Evolutionary conservation across 2,888 invertebrate species (phyloP).

Genomic region (Leptinotarsa rubiginosa): DNA sequence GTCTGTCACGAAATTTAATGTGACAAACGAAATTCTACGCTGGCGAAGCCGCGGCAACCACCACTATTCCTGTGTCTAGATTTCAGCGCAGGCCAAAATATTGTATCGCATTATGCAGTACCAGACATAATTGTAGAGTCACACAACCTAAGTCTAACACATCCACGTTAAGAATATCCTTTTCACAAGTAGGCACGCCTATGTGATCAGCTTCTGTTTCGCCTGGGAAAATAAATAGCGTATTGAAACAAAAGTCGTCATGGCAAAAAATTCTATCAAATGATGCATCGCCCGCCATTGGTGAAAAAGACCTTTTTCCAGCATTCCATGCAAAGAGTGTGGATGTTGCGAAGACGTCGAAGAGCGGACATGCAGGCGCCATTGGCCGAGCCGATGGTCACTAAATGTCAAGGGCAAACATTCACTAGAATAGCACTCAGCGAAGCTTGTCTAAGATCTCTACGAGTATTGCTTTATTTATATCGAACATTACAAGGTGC

Average conservation of each 20-base stretch:
- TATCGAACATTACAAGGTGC: conserved; percentile 45
- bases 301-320: conserved; percentile 32
- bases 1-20: too few relatives aligned
- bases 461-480: conserved; percentile 52
- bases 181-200: not conserved
- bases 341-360: conserved; percentile 54
- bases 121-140: too few relatives aligned
- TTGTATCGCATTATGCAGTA: too few relatives aligned
- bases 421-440: conserved; percentile 53
- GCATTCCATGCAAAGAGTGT: conserved; percentile 47
- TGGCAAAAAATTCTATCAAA: not conserved
- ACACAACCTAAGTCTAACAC: too few relatives aligned
- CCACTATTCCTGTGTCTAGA: too few relatives aligned
- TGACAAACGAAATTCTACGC: too few relatives aligned
- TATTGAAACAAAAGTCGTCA: conserved; percentile 4
- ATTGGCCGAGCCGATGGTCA: conserved; percentile 54
- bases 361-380: conserved; percentile 57
- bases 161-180: too few relatives aligned
- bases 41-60: too few relatives aligned
- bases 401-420: conserved; percentile 59
- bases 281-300: conserved; percentile 17
- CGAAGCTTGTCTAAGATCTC: conserved; percentile 52
- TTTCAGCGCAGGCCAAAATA: too few relatives aligned
- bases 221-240: conserved; percentile 2
- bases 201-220: conserved; percentile 26